Conservation (phyloP, 2,888 invertebrate genomes). For the Thumatha senex region DNA sequence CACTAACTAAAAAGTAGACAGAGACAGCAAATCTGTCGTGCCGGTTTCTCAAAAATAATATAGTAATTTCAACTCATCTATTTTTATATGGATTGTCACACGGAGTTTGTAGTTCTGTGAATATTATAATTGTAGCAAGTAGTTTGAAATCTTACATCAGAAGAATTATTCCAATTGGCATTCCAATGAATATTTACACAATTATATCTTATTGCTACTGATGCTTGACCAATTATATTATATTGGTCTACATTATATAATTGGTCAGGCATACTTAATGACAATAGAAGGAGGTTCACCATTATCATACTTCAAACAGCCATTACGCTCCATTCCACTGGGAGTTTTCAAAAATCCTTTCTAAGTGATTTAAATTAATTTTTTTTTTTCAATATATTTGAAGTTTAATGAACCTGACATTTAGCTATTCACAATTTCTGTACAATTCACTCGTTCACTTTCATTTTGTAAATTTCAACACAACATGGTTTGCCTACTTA, state of each 20-base stretch:
- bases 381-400: background rate
- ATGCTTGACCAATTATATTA: no score
- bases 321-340: no score
- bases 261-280: no score
- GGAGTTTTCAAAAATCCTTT: no score
- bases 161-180: background rate
- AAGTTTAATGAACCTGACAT: background rate
- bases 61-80: conserved; percentile 60
- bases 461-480: conserved; percentile 10
- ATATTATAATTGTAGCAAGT: conserved; percentile 17
- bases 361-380: no score
- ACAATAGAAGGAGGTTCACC: no score
- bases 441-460: conserved; percentile 7
- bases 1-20: conserved; percentile 48
- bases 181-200: no score
- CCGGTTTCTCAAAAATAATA: conserved; percentile 57
- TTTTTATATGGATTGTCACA: conserved; percentile 50
- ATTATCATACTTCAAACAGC: no score
- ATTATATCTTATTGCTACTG: no score
- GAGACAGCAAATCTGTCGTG: conserved; percentile 54
- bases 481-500: conserved; percentile 28
- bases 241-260: no score
- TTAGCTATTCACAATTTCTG: background rate
- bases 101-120: conserved; percentile 29
- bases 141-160: background rate